Evolutionary conservation across 1,140 invertebrate genomes (phyloP), one percentile per base, ranked within the genome.

Genomic region (Sycophaga agraensis): DNA sequence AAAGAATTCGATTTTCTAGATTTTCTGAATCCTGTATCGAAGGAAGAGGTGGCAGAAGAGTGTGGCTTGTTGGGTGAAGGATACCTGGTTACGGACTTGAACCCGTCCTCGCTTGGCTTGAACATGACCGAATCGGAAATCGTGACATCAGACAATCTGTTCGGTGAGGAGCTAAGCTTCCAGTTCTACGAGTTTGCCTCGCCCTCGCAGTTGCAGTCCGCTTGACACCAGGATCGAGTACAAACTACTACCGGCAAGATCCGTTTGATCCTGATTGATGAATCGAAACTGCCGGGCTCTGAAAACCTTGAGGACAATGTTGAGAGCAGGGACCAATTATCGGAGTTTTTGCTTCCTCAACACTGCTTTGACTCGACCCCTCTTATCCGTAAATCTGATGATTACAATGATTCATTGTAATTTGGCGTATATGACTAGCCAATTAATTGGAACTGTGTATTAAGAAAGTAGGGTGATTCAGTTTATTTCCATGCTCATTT

Each of bases 1-100:
- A n/a, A n/a, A n/a, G n/a, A n/a, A n/a, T n/a, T n/a, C n/a, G n/a
- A 17, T 31, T 46, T 76, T 72, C 22, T 70, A 85, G 85, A 84
- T 68, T 86, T 86, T 63, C 70, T 86, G 26, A 83, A 84, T 68
- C 82, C 84, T 50, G 80, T 86, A 9, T 80, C 84, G 2, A 84
- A 84, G 68, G 81, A 85, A 65, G 78, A 84, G 26, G 78, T 85
- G 0, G 83, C 84, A 2, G 81, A 84, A 64, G 85, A 86, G 68
- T 86, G 84, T 59, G 85, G 85, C 9, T 68, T 82, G 1, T 73
- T 81, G 5, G 75, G 75, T 5, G 82, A 80, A 45, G 78, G 82
- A 40, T 84, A 82, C 63, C 66, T 85, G 6, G 82, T 85, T 1
- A 84, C 84, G 0, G 84, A 85, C 63, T 56, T 85, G 7, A 84